Base-by-base conservation (phyloP, 2,888 invertebrate species). In the Odontocolon sp. region DNA sequence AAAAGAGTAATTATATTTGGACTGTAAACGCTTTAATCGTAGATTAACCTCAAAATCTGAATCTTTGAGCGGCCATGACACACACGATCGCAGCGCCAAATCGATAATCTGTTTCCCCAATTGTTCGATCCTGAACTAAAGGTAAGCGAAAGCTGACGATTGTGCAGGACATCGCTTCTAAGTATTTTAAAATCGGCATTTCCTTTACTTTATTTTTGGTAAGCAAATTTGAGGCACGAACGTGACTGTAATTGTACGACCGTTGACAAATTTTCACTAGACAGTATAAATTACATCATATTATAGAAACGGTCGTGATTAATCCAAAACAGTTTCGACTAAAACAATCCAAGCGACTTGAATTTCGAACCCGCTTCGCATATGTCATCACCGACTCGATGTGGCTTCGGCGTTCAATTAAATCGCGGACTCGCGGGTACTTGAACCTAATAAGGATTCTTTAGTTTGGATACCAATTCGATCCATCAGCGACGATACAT, bases 201-300 rank as follows among this genome's bases (percentile, higher is more conserved):
- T 54, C 21, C 6, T 40, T 59, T 21, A 36, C 33, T 50, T 45
- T 64, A 16, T 73, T 69, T 81, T 80, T 79, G 77, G 81, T 78
- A 72, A 78, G 76, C 80, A 80, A 85, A 83, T 85, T 67, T 83
- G 86, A 86, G 86, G 83, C 86, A 87, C 87, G 81, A 84, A 81
- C 72, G 81, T 85, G 84, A 82, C 82, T 84, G 79, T 80, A 82
- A 73, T 83, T 82, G 77, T 80, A 81, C 74, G 81, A 73, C 70
- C 67, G 72, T 77, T 75, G 64, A 69, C 31, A 45, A 67, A 16
- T 47, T 33, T 45, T 21, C 23, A 11, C 18, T 14, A 18, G 31
- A 11, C 21, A 6, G 11, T 36, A 28, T 16, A 59, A 33, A 45
- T 8, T 42, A 61, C 23, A 8, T 52, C 61, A 21, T 14, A 28